Percentiles rank a stretch among this genome's conserved stretches.
Evolutionary conservation across 2,888 invertebrate genomes (phyloP).

Genomic region (Apodemia mormo): DNA sequence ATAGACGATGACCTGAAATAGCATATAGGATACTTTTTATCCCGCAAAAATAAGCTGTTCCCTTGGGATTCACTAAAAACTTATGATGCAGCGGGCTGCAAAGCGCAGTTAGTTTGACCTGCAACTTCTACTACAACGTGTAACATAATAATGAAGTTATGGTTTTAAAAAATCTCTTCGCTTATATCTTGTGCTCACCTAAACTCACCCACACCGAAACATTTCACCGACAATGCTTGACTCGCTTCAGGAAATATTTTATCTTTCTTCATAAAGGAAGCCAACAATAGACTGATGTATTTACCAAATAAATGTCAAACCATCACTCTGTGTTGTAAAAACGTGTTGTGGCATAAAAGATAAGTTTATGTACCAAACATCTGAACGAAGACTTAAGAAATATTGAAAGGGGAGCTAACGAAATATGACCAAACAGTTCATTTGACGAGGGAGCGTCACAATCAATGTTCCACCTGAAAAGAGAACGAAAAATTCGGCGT

Average conservation of each 20-base stretch:
- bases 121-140: too few species aligned
- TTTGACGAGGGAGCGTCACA: background rate
- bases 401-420: slow-evolving; percentile 2
- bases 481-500: background rate
- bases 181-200: slow-evolving; percentile 20
- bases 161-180: background rate
- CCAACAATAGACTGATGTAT: slow-evolving; percentile 73
- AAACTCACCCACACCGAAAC: slow-evolving; percentile 52
- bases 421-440: slow-evolving; percentile 13
- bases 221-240: slow-evolving; percentile 66
- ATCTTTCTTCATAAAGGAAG: slow-evolving; percentile 76
- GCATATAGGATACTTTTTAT: too few species aligned
- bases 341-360: slow-evolving; percentile 20
- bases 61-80: too few species aligned
- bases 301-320: slow-evolving; percentile 76
- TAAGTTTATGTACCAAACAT: slow-evolving; percentile 17
- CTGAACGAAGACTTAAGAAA: slow-evolving; percentile 11
- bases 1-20: too few species aligned
- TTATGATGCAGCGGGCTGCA: too few species aligned
- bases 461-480: background rate
- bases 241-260: slow-evolving; percentile 73
- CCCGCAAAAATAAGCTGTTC: too few species aligned
- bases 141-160: background rate
- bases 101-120: too few species aligned
- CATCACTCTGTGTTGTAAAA: slow-evolving; percentile 52